Evolutionary conservation across 2,797 vertebrate genomes (phyloP).

Genomic region (Lophius americanus): DNA sequence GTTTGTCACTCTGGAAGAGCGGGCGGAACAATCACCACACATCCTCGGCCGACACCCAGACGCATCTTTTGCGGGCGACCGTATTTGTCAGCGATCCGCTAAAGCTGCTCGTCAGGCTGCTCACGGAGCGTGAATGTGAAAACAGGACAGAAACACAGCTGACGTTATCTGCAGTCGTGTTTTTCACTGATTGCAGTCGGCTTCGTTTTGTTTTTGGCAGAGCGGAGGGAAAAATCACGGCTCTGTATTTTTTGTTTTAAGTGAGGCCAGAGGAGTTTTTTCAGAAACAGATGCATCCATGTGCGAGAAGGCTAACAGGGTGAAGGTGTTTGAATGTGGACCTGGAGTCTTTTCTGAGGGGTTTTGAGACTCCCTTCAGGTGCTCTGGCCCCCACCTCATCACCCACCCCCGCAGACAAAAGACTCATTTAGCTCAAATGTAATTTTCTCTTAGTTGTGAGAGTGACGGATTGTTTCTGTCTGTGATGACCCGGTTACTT

Average conservation of each 20-base stretch:
- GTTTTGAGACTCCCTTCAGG: too few relatives aligned
- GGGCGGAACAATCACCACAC: constrained; percentile 43
- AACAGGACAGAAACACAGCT: constrained; percentile 27
- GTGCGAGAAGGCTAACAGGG: too few relatives aligned
- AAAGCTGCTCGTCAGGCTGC: constrained; percentile 44
- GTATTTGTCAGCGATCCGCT: constrained; percentile 55
- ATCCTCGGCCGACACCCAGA: constrained; percentile 51
- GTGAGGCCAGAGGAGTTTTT: constrained; percentile 8
- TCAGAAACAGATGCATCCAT: neutral
- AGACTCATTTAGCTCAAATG: too few relatives aligned
- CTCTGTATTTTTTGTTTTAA: neutral
- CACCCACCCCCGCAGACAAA: too few relatives aligned
- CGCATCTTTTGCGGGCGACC: constrained; percentile 26
- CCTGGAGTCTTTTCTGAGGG: too few relatives aligned
- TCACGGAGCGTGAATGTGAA: constrained; percentile 34
- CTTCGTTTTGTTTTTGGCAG: constrained; percentile 4
- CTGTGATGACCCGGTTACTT: too few relatives aligned
- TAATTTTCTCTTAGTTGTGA: too few relatives aligned
- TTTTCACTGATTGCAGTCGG: constrained; percentile 17
- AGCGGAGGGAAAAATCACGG: neutral
- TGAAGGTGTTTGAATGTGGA: too few relatives aligned
- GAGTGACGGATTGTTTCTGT: too few relatives aligned
- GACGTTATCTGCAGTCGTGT: constrained; percentile 6
- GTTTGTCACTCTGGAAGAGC: constrained; percentile 50
- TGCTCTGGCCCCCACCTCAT: too few relatives aligned